Conservation (phyloP, 2,888 invertebrate species). For the Drosophila kuntzei region DNA sequence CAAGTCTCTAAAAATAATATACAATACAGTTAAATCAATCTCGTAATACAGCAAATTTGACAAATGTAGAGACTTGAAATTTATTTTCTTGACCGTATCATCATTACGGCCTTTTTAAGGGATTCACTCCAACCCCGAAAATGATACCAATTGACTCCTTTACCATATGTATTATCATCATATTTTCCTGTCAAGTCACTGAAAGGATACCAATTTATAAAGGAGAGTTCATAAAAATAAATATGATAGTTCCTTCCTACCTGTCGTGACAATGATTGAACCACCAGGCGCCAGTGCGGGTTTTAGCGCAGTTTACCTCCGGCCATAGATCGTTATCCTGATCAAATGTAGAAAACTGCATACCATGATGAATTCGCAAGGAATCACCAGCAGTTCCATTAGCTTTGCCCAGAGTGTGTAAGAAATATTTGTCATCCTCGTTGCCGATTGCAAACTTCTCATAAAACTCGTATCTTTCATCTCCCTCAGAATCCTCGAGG, state of each 20-base stretch:
- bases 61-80: too few relatives aligned
- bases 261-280: neutral
- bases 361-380: neutral
- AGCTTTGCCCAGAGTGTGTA: conserved; percentile 1
- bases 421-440: neutral
- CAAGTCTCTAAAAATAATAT: neutral
- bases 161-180: conserved; percentile 28
- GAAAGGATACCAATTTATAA: neutral
- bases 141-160: conserved; percentile 40
- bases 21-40: neutral
- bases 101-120: conserved; percentile 40
- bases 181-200: conserved; percentile 45
- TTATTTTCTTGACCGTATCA: conserved; percentile 37
- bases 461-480: neutral
- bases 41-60: too few relatives aligned
- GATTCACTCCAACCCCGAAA: conserved; percentile 37
- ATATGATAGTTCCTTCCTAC: neutral
- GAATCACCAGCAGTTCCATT: conserved; percentile 1
- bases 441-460: conserved; percentile 1
- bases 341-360: conserved; percentile 1
- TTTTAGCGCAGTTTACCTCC: neutral
- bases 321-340: neutral
- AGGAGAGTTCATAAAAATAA: too few relatives aligned
- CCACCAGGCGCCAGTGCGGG: conserved; percentile 4
- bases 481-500: neutral